Evolutionary conservation across 2,113 vertebrate species (phyloP), one percentile per base, ranked within the genome.

Genomic region (Caranx melampygus): DNA sequence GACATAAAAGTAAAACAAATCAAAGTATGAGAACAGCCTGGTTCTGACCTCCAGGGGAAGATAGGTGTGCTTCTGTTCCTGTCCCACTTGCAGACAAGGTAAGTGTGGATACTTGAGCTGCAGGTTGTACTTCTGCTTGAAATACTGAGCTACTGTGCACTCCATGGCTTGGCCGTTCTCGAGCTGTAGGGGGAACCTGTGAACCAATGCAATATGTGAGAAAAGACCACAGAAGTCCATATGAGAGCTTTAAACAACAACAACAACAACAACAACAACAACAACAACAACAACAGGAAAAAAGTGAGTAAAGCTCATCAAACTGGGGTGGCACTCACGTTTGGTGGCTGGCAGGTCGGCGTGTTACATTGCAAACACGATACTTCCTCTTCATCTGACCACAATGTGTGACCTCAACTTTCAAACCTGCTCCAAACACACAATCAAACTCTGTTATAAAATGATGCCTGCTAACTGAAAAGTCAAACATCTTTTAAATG

Each of bases 311-410:
- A 8, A 57, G 40, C 5, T 55, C 10, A 66, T 31, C 0, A 11
- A 35, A 77, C 4, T 51, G 34, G 9, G n/a, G 3, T 2, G 1
- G 0, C 10, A 73, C 97, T 35, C 94, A 99, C 98, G 98, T 99
- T 92, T 99, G 98, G 88, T 99, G 98, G 86, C 98, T 99, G 90
- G 98, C 98, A 74, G 98, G 98, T 47, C 97, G 93, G 52, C 98
- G 96, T 0, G 98, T 99, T 60, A 99, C 98, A 15, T 99, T 99
- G 87, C 98, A 99, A 79, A 99, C 98, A 58, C 98, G 92, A 61
- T 99, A 99, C 93, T 99, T 99, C 88, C 98, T 97, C 93, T 99
- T 99, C 98, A 99, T 99, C 93, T 99, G 97, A 65, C 98, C 98
- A 83, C 98, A 99, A 71, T 99, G 98, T 60, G 98, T 99, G 84